These are phyloP conservation scores for Propithecus perrieri DNA, from an alignment of 2,797 vertebrate genomes.

Conservation along the genomic window DNA sequence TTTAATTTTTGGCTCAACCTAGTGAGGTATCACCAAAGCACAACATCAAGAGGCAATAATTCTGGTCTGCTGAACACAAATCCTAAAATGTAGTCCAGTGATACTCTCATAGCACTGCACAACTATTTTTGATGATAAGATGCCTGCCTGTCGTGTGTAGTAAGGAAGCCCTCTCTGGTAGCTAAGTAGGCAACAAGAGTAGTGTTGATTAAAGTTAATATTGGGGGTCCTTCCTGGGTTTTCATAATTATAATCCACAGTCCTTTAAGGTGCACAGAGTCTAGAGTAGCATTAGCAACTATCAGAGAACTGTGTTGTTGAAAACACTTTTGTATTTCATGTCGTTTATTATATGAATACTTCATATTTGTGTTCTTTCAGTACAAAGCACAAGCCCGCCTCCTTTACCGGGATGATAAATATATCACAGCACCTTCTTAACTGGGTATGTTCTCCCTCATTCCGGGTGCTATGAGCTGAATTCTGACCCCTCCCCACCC, in stretches of 20 bases:
- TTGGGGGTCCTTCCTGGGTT: neutral
- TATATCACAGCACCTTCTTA: too few relatives aligned
- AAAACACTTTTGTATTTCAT: accelerated
- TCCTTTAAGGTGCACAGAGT: neutral
- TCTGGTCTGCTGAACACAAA: neutral
- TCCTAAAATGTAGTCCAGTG: neutral
- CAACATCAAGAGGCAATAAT: neutral
- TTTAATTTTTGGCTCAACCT: neutral
- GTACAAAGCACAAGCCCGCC: neutral
- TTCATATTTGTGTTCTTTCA: neutral
- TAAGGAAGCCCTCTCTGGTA: neutral
- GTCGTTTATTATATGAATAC: neutral
- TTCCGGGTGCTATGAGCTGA: neutral
- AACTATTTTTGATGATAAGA: neutral
- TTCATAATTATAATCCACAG: neutral
- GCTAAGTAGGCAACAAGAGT: too few relatives aligned
- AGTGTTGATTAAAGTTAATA: too few relatives aligned
- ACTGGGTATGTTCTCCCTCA: neutral
- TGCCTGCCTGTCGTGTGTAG: too few relatives aligned
- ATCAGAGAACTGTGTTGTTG: accelerated
- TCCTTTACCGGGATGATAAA: neutral
- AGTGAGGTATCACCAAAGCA: neutral
- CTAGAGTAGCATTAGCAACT: neutral
- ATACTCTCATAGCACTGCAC: too few relatives aligned
- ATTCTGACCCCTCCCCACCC: neutral